Percentiles rank a stretch among this genome's conserved stretches.
Evolutionary conservation across 2,888 invertebrate species (phyloP).

Genomic region (Drosophila percnosoma): DNA sequence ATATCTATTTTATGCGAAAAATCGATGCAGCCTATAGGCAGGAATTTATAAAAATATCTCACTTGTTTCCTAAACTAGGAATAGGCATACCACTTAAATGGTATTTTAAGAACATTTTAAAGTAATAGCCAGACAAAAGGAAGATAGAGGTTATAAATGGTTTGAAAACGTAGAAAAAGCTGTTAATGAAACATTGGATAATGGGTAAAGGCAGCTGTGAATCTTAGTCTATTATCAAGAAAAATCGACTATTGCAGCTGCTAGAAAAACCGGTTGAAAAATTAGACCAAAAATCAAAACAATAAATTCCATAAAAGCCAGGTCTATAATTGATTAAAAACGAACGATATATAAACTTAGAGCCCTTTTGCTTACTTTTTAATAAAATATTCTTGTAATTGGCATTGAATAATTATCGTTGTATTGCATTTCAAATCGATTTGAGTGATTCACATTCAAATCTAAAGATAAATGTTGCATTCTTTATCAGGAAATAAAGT

Average conservation of each 20-base stretch:
- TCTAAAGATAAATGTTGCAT: conserved; percentile 8
- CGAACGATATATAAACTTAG: not conserved
- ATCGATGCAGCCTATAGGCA: conserved; percentile 29
- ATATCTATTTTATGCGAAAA: conserved; percentile 35
- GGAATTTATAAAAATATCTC: conserved; percentile 30
- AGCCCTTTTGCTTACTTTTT: not conserved
- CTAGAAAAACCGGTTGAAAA: conserved; percentile 2
- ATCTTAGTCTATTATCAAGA: not conserved
- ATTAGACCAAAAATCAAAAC: not conserved
- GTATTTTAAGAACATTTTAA: not conserved
- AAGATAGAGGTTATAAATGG: too few species aligned
- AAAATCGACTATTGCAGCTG: not conserved
- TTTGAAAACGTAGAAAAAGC: not conserved
- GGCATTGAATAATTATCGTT: conserved; percentile 4
- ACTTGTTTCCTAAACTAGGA: not conserved
- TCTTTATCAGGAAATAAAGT: conserved; percentile 19
- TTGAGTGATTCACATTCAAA: conserved; percentile 39
- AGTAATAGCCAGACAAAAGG: not conserved
- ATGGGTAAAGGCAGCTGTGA: not conserved
- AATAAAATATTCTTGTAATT: conserved; percentile 1
- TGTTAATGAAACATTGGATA: too few species aligned
- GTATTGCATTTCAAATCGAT: conserved; percentile 13
- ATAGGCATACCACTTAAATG: not conserved
- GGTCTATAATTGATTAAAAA: not conserved
- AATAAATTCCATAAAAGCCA: not conserved